A percentile compares a stretch with the other conserved stretches of the same genome.
phyloP scores from a whole-genome alignment of 1,140 invertebrate species.

The Ceratoteleas bidentatus region DNA sequence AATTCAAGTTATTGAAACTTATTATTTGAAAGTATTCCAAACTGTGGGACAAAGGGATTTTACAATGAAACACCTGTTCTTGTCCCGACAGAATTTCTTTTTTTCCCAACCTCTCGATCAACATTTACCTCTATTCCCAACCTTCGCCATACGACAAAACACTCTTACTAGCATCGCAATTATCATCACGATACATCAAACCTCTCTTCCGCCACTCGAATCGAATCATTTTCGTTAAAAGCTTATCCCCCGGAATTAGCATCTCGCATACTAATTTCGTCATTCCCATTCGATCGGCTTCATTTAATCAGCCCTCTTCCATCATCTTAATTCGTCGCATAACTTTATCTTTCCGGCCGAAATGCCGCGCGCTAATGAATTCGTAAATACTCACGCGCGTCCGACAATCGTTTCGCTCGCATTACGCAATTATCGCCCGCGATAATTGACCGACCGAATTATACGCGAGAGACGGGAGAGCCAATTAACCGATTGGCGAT shows the following conservation, averaged over 20 bases:
- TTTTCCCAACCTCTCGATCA: no score
- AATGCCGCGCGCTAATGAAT: conserved; percentile 23
- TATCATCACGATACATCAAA: no score
- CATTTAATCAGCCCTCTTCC: background rate
- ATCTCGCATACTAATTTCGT: background rate
- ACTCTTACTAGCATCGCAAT: no score
- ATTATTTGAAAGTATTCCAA: no score
- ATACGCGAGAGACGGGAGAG: conserved; percentile 32
- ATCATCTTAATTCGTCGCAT: background rate
- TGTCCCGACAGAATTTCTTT: no score
- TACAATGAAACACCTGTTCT: no score
- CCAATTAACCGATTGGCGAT: conserved; percentile 59
- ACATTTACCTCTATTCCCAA: no score
- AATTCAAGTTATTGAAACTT: no score
- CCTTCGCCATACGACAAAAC: no score
- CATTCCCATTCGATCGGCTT: background rate
- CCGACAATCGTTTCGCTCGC: conserved; percentile 38
- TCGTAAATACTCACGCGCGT: conserved; percentile 31
- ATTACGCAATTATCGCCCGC: conserved; percentile 44
- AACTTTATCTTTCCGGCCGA: no score
- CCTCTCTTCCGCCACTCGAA: background rate
- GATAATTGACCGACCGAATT: conserved; percentile 47
- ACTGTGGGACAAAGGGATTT: no score
- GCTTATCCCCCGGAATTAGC: background rate
- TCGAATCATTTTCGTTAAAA: background rate